These are phyloP conservation scores for Xiphias gladius DNA, from an alignment of 2,113 vertebrate genomes.

Conservation along the genomic window DNA sequence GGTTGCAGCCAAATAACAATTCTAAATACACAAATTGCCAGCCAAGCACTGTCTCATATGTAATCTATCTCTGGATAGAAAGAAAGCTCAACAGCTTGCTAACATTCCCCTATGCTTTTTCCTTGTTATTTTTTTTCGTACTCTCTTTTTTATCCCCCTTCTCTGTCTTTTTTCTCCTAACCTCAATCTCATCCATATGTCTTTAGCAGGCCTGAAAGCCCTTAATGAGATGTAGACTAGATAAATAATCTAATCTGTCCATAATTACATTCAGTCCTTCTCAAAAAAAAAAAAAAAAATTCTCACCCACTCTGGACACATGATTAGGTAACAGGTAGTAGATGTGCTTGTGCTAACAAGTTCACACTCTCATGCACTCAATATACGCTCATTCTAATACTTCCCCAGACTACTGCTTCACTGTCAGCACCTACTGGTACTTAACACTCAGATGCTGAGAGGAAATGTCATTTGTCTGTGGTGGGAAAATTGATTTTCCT, in stretches of 20 bases:
- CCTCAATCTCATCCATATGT: background rate
- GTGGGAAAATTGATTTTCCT: slow-evolving; percentile 7
- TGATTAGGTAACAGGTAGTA: slow-evolving; percentile 22
- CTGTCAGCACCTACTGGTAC: slow-evolving; percentile 39
- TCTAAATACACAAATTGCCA: slow-evolving; percentile 18
- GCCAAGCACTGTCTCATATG: slow-evolving; percentile 36
- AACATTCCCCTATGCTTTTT: background rate
- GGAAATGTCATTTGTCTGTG: slow-evolving; percentile 43
- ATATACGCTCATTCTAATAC: no score
- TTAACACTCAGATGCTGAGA: slow-evolving; percentile 23
- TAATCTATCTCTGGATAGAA: no score
- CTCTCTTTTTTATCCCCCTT: background rate
- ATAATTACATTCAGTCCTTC: slow-evolving; percentile 9
- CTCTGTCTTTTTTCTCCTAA: background rate
- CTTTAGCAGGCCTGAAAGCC: background rate
- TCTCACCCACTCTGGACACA: background rate
- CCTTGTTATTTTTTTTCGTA: background rate
- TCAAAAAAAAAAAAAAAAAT: slow-evolving; percentile 6
- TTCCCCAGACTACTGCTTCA: slow-evolving; percentile 4
- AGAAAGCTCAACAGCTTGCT: no score
- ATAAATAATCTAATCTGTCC: slow-evolving; percentile 10
- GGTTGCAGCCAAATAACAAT: slow-evolving; percentile 40
- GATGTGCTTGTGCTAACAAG: background rate
- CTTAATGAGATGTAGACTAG: slow-evolving; percentile 20
- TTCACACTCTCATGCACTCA: background rate